Percentiles rank a stretch among this genome's conserved stretches.
These are phyloP conservation scores for Tetragnatha versicolor DNA, from an alignment of 1,140 invertebrate genomes.

Conservation along the genomic window DNA sequence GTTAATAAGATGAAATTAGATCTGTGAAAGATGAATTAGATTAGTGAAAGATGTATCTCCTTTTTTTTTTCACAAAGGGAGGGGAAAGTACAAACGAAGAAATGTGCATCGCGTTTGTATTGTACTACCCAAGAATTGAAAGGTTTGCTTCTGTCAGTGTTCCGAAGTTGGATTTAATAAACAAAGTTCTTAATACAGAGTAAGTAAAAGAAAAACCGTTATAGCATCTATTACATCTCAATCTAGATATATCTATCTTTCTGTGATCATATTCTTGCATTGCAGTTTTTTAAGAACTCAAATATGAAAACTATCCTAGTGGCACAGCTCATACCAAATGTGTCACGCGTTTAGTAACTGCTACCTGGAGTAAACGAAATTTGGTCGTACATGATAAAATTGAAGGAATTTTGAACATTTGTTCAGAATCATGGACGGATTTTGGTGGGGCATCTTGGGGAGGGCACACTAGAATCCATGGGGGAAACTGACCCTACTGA, in stretches of 20 bases:
- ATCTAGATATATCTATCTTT: no score
- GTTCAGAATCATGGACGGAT: neutral
- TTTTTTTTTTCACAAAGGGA: no score
- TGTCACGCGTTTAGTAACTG: neutral
- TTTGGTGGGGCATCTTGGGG: neutral
- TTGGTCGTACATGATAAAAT: neutral
- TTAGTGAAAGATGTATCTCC: neutral
- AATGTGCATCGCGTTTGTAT: conserved; percentile 83
- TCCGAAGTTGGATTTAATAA: neutral
- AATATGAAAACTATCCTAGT: neutral
- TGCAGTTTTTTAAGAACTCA: neutral
- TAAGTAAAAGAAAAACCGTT: no score
- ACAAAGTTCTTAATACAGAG: neutral
- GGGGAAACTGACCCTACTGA: no score
- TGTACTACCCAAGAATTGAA: conserved; percentile 76
- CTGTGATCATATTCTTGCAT: neutral
- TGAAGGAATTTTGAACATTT: neutral
- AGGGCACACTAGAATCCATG: no score
- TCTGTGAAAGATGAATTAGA: neutral
- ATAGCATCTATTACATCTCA: no score
- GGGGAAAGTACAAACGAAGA: conserved; percentile 83
- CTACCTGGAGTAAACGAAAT: neutral
- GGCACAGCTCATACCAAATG: neutral
- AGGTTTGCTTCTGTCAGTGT: conserved; percentile 61
- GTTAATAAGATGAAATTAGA: neutral